A percentile compares a stretch with the other conserved stretches of the same genome.
Evolutionary conservation across 2,888 invertebrate genomes (phyloP).

Genomic region (Cerceris ruficornis): DNA sequence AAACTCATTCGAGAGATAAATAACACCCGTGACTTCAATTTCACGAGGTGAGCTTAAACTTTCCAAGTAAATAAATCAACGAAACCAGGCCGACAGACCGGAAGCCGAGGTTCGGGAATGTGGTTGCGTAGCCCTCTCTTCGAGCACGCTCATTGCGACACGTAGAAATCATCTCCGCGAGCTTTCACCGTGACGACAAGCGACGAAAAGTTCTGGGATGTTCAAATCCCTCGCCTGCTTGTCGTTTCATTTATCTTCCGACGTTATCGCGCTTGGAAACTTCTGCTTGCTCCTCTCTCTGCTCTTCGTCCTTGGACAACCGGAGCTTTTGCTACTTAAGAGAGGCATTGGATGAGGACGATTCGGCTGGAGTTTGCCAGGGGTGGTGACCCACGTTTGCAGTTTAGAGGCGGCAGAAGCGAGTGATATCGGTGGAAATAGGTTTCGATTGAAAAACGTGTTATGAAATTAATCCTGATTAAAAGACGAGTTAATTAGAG

Average conservation of each 20-base stretch:
- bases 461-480: no score
- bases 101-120: no score
- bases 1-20: slow-evolving; percentile 8
- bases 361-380: no score
- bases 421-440: no score
- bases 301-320: slow-evolving; percentile 1
- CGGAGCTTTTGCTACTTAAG: not conserved
- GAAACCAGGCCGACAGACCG: not conserved
- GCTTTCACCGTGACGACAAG: slow-evolving; percentile 19
- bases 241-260: slow-evolving; percentile 47
- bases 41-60: not conserved
- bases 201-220: slow-evolving; percentile 20
- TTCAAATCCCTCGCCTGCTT: slow-evolving; percentile 11
- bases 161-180: slow-evolving; percentile 10
- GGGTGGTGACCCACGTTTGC: no score
- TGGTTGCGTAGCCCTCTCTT: not conserved
- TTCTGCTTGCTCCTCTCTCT: slow-evolving; percentile 8
- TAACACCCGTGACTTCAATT: slow-evolving; percentile 20
- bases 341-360: no score
- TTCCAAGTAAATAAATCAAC: slow-evolving; percentile 26
- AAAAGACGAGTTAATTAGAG: no score
- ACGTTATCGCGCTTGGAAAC: slow-evolving; percentile 23
- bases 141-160: not conserved
- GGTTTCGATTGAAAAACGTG: no score
- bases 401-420: no score